phyloP scores from a whole-genome alignment of 2,888 invertebrate species.

The Phanerotoma sp. region DNA sequence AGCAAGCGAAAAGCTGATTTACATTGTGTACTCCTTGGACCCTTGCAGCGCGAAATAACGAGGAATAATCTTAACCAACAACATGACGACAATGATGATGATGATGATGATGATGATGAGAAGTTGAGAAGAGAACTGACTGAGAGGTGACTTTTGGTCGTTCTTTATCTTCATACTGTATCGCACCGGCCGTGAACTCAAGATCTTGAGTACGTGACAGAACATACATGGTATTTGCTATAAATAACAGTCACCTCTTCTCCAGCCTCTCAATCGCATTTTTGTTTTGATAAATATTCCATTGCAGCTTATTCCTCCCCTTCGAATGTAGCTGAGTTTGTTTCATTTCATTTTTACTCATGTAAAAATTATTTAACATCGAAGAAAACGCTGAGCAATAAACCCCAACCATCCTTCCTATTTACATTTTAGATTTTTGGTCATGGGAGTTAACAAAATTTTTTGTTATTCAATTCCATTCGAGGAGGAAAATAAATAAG shows the following conservation, averaged over 20 bases:
- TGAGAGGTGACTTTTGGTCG: conserved; percentile 3
- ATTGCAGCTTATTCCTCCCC: not conserved
- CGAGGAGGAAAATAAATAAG: too few relatives aligned
- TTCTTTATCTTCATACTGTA: conserved; percentile 20
- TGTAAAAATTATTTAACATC: too few relatives aligned
- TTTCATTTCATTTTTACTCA: too few relatives aligned
- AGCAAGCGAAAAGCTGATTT: conserved; percentile 14
- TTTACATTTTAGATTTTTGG: too few relatives aligned
- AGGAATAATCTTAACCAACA: not conserved
- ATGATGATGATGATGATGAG: not conserved
- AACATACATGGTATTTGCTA: conserved; percentile 17
- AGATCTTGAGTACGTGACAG: conserved; percentile 24
- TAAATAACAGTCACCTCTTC: conserved; percentile 16
- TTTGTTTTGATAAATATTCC: conserved; percentile 6
- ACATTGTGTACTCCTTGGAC: conserved; percentile 10
- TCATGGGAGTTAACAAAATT: too few relatives aligned
- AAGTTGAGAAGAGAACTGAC: not conserved
- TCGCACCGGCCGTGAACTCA: conserved; percentile 31
- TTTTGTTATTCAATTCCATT: too few relatives aligned
- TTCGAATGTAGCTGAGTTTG: too few relatives aligned
- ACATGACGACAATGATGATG: conserved; percentile 4
- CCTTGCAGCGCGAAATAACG: conserved; percentile 1
- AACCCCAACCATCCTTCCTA: too few relatives aligned
- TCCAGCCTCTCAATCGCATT: not conserved
- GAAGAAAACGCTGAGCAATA: too few relatives aligned